Base-by-base conservation (phyloP, 2,888 invertebrate genomes). In the Coenonympha arcania region DNA sequence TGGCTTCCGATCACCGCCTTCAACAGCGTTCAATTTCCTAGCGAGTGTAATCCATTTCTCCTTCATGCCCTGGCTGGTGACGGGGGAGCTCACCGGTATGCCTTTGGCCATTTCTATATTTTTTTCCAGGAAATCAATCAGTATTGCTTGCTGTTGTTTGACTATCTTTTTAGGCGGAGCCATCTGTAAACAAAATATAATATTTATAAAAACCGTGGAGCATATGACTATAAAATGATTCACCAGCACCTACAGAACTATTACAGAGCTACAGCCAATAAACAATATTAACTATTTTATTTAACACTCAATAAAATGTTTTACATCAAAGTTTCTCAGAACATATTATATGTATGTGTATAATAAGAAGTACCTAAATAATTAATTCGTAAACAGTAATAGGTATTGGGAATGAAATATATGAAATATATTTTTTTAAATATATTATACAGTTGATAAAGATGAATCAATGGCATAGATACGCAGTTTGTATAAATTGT, bases 161-260 rank as follows among this genome's bases (percentile, higher is more conserved):
- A 75, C 55, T 59, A 84, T 78, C 43, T 73, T 72, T 13, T 81
- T 71, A 48, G 81, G 84, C n/a, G 84, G 83, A 45, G 82, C 81
- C 84, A 84, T 83, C 71, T 76, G 41, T 40, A 39, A 49, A 48
- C 37, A 39, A 24, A 47, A 54, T 26, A 41, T 16, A 15, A 40
- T 44, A 2, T 13, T 8, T 3, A 31, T 5, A 31, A 1, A 31
- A 15, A n/a, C n/a, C n/a, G n/a, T n/a, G n/a, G n/a, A n/a, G n/a
- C n/a, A n/a, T n/a, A n/a, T n/a, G n/a, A n/a, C n/a, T n/a, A n/a
- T n/a, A n/a, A n/a, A n/a, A n/a, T n/a, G n/a, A n/a, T n/a, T n/a
- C n/a, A n/a, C n/a, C n/a, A n/a, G n/a, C n/a, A n/a, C n/a, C n/a
- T n/a, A n/a, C n/a, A n/a, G n/a, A n/a, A n/a, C n/a, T n/a, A n/a